Evolutionary conservation across 2,888 invertebrate species (phyloP).

Genomic region (Athrips mouffetella): DNA sequence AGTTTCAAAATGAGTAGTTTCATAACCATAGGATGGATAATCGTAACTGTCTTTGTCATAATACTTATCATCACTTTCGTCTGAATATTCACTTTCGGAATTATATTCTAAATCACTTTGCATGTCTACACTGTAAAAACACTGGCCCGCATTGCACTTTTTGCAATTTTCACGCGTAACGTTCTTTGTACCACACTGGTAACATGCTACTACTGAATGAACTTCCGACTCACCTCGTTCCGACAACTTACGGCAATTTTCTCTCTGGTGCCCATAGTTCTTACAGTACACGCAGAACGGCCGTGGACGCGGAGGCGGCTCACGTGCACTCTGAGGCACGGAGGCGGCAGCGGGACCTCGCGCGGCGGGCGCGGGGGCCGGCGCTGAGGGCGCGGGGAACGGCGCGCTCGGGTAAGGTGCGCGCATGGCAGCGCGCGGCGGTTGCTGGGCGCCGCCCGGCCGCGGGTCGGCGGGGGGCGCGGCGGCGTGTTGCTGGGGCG

Average conservation of each 20-base stretch:
- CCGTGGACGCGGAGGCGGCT: neutral
- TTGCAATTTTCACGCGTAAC: constrained; percentile 14
- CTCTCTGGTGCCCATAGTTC: constrained; percentile 10
- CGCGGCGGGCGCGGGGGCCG: neutral
- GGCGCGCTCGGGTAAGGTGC: neutral
- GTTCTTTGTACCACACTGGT: constrained; percentile 13
- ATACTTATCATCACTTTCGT: no score
- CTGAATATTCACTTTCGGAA: no score
- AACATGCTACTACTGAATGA: neutral
- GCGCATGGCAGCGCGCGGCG: neutral
- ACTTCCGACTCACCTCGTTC: neutral
- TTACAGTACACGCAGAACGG: constrained; percentile 15
- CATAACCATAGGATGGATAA: no score
- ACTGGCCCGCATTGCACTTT: neutral
- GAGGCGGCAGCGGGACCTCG: neutral
- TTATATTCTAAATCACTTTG: no score
- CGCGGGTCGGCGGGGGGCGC: neutral
- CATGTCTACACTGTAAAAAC: no score
- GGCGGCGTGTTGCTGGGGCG: neutral
- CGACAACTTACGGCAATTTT: no score
- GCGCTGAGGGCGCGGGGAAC: neutral
- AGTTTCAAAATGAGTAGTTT: no score
- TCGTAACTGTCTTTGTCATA: no score
- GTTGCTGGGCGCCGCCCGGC: neutral
- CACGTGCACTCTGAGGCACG: neutral